These are phyloP conservation scores for Chiloscyllium punctatum DNA, from an alignment of 2,797 vertebrate genomes.

Conservation along the genomic window DNA sequence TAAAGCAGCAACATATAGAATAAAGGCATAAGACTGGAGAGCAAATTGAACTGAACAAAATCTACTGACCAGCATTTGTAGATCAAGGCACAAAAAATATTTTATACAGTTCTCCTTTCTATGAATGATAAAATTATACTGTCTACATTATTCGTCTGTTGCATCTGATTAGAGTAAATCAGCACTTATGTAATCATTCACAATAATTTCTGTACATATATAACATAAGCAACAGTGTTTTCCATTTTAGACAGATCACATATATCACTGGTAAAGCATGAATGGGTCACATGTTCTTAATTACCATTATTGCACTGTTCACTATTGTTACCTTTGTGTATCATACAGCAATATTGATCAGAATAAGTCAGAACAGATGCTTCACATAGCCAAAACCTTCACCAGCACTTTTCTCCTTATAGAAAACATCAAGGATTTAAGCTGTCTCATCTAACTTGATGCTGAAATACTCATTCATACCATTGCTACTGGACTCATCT, in stretches of 20 bases:
- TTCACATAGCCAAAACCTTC: neutral
- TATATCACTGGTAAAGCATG: neutral
- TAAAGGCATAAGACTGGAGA: neutral
- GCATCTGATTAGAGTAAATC: neutral
- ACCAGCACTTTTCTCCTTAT: neutral
- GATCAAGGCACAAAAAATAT: neutral
- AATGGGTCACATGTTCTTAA: neutral
- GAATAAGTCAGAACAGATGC: neutral
- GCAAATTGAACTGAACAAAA: neutral
- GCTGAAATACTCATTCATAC: neutral
- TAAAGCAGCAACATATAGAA: neutral
- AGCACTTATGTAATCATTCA: neutral
- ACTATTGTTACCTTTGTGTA: neutral
- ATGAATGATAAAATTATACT: neutral
- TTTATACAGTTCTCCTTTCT: neutral
- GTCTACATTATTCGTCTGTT: neutral
- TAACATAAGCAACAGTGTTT: neutral
- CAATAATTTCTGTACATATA: neutral
- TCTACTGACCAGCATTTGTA: neutral
- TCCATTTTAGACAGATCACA: neutral
- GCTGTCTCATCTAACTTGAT: neutral
- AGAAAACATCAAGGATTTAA: neutral
- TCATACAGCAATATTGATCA: neutral
- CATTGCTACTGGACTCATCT: neutral
- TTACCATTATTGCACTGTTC: neutral